phyloP scores from a whole-genome alignment of 2,888 invertebrate genomes.

The Kuschelorhynchus macadamiae region DNA sequence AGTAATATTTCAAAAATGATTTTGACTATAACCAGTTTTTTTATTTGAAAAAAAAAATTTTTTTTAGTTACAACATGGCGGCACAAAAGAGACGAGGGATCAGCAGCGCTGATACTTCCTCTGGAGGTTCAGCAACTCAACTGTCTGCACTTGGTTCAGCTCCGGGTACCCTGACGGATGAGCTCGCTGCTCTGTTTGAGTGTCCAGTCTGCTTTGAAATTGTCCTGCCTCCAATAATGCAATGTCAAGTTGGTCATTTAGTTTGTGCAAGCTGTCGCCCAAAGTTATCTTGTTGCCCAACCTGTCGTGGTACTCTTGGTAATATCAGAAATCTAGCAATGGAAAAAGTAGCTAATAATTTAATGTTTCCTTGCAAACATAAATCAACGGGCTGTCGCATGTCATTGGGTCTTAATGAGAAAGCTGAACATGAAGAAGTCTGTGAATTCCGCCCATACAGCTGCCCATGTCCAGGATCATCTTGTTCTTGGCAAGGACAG shows the following conservation, averaged over 20 bases:
- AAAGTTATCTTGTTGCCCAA: slow-evolving; percentile 97
- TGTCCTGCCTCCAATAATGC: slow-evolving; percentile 98
- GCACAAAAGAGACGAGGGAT: no score
- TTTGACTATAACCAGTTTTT: no score
- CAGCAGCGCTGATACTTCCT: no score
- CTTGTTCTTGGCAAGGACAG: slow-evolving; percentile 99
- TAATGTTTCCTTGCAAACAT: slow-evolving; percentile 99
- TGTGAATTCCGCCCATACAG: slow-evolving; percentile 99
- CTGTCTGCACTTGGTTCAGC: no score
- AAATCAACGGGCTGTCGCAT: slow-evolving; percentile 94
- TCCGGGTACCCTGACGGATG: no score
- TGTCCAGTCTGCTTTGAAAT: slow-evolving; percentile 99
- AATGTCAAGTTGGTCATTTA: slow-evolving; percentile 98
- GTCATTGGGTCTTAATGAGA: slow-evolving; percentile 95
- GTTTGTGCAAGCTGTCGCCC: slow-evolving; percentile 98
- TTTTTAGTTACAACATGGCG: no score
- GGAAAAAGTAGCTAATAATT: slow-evolving; percentile 96
- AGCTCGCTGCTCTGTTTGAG: no score
- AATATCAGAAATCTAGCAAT: slow-evolving; percentile 99
- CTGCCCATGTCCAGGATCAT: slow-evolving; percentile 99
- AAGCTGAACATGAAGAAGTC: slow-evolving; percentile 97
- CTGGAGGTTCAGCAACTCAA: no score
- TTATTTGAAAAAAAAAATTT: no score
- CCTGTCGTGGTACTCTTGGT: slow-evolving; percentile 95
- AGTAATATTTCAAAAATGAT: no score